Conservation (phyloP, 2,888 invertebrate species). For the Blastobasis adustella region DNA sequence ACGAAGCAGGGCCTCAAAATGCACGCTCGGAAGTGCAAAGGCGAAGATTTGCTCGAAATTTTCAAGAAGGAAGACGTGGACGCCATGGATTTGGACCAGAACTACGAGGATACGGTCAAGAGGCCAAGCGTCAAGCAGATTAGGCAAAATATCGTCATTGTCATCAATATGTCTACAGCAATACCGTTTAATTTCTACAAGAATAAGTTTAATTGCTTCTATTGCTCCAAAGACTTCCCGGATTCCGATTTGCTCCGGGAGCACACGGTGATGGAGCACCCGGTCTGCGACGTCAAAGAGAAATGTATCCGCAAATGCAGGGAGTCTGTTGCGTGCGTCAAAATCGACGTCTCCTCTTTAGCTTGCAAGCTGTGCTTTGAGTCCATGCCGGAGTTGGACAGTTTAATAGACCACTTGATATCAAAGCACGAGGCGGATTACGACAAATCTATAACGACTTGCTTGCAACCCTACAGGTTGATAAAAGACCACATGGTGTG, state of each 20-base stretch:
- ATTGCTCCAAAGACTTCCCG: slow-evolving; percentile 60
- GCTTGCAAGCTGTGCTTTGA: slow-evolving; percentile 62
- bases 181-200: slow-evolving; percentile 66
- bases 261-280: slow-evolving; percentile 55
- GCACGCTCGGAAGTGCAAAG: slow-evolving; percentile 58
- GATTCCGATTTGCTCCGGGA: slow-evolving; percentile 59
- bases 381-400: slow-evolving; percentile 45
- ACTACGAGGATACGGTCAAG: slow-evolving; percentile 39
- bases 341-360: slow-evolving; percentile 55
- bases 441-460: slow-evolving; percentile 57
- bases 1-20: slow-evolving; percentile 60
- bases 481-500: slow-evolving; percentile 60
- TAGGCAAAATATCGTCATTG: slow-evolving; percentile 54
- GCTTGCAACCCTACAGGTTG: slow-evolving; percentile 54
- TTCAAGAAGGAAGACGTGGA: slow-evolving; percentile 49
- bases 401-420: slow-evolving; percentile 53
- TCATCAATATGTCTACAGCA: slow-evolving; percentile 65
- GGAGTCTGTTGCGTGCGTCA: slow-evolving; percentile 61
- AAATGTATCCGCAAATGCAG: slow-evolving; percentile 62
- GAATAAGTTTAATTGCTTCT: slow-evolving; percentile 66
- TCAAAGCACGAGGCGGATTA: slow-evolving; percentile 55
- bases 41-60: slow-evolving; percentile 34
- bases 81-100: slow-evolving; percentile 46
- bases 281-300: slow-evolving; percentile 51
- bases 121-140: slow-evolving; percentile 60